A percentile compares a stretch with the other conserved stretches of the same genome.
Evolutionary conservation across 1,140 invertebrate genomes (phyloP).

Genomic region (Hypsibius dujardini): DNA sequence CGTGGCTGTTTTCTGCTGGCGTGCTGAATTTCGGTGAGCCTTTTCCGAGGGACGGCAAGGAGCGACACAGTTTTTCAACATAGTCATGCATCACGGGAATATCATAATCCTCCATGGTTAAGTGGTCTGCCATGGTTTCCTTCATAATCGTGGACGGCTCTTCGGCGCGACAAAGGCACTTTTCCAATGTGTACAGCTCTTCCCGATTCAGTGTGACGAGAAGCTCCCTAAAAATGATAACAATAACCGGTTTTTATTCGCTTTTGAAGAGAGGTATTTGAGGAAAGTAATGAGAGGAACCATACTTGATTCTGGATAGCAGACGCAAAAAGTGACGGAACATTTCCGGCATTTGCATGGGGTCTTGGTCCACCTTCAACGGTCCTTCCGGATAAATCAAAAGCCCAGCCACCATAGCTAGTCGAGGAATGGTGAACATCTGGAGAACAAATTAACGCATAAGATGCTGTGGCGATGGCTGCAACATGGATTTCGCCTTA

Average conservation of each 20-base stretch:
- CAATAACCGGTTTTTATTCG: conserved; percentile 11
- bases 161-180: conserved; percentile 71
- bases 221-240: conserved; percentile 45
- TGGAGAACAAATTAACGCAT: too few relatives aligned
- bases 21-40: background rate
- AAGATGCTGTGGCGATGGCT: too few relatives aligned
- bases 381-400: conserved; percentile 77
- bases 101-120: conserved; percentile 26
- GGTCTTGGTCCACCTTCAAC: conserved; percentile 60
- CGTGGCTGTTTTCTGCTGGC: background rate
- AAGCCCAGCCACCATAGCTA: conserved; percentile 84
- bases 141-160: conserved; percentile 38
- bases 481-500: too few relatives aligned
- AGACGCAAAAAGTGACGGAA: conserved; percentile 65
- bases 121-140: background rate
- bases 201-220: conserved; percentile 63
- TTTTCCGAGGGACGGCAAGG: conserved; percentile 17
- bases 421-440: conserved; percentile 97
- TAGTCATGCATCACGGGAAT: conserved; percentile 48
- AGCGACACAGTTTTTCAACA: conserved; percentile 43
- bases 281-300: conserved; percentile 20
- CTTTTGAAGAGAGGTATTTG: background rate
- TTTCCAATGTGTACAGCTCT: conserved; percentile 65
- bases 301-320: conserved; percentile 38
- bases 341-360: conserved; percentile 81